phyloP scores from a whole-genome alignment of 2,888 invertebrate species.

The Agrypnus murinus region DNA sequence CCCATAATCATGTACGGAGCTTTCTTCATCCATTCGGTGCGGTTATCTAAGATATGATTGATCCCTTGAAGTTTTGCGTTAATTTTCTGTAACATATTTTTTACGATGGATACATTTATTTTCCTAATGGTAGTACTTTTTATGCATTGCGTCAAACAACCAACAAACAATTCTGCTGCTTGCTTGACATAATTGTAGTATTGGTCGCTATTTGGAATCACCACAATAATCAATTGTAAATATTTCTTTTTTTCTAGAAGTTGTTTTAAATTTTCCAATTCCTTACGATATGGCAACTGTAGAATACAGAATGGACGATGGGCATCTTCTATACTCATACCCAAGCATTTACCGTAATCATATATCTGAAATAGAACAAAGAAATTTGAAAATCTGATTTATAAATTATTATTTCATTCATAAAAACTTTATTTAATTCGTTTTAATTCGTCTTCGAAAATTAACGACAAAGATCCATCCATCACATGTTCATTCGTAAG shows the following conservation, averaged over 20 bases:
- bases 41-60: conserved; percentile 76
- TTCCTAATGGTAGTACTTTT: background rate
- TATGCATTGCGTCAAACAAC: conserved; percentile 84
- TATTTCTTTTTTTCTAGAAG: conserved; percentile 55
- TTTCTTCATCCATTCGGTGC: conserved; percentile 71
- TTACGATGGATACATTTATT: conserved; percentile 73
- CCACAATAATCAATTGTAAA: conserved; percentile 76
- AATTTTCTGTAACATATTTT: conserved; percentile 84
- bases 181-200: conserved; percentile 57
- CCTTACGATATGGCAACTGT: background rate
- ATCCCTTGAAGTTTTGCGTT: conserved; percentile 89
- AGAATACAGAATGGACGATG: background rate
- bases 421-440: no score
- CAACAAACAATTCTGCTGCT: conserved; percentile 80
- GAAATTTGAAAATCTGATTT: background rate
- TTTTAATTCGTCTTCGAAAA: no score
- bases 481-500: no score
- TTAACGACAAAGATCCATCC: no score
- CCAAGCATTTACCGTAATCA: conserved; percentile 50
- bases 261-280: conserved; percentile 10
- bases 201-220: conserved; percentile 73
- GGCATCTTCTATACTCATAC: conserved; percentile 56
- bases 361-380: background rate
- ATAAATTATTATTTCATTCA: no score
- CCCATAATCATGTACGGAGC: conserved; percentile 79